Base-by-base conservation (phyloP, 2,888 invertebrate genomes). In the Dichetophora obliterata region DNA sequence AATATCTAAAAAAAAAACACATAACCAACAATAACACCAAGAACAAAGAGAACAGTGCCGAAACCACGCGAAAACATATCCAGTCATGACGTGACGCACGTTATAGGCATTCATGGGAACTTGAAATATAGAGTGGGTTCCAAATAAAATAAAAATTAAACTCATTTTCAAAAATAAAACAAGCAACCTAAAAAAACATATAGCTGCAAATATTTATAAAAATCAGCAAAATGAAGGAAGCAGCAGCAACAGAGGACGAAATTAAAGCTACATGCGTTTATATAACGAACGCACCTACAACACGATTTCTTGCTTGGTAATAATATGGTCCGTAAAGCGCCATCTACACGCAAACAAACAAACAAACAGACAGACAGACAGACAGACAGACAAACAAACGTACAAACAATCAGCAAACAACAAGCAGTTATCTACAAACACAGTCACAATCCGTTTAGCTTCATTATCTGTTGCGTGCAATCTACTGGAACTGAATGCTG, bases 401-500 rank as follows among this genome's bases (percentile, higher is more conserved):
- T 22, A 27, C 16, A 31, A 22, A 48, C 31, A 24, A 14, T 57
- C 54, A 34, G 31, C 19, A 54, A 22, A 14, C 34, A 14, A 5
- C 19, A 31, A 37, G 34, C 37, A 61, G 19, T 34, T 19, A 31
- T 16, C 19, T 19, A 27, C 16, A 31, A 22, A 27, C 48, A 24
- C 37, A 65, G 31, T 34, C 24, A 66, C 66, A 34, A 65, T 65
- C 37, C 65, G 50, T 74, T 74, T 50, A 66, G 65, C 65, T 74
- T 74, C 54, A 37, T 74, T 74, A 74, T 74, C 74, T 37, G 54
- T 74, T 65, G 78, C 75, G 70, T 78, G 76, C 78, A 76, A 78
- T 76, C 65, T 70, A 73, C 73, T 76, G 73, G 73, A 76, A 76
- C 70, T 48, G 70, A 66, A 19, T 34, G 54, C 37, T 50, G 31